Percentiles rank a stretch among this genome's conserved stretches.
phyloP scores from a whole-genome alignment of 92 coral and sea anemone genomes.

The Siderastrea siderea region DNA sequence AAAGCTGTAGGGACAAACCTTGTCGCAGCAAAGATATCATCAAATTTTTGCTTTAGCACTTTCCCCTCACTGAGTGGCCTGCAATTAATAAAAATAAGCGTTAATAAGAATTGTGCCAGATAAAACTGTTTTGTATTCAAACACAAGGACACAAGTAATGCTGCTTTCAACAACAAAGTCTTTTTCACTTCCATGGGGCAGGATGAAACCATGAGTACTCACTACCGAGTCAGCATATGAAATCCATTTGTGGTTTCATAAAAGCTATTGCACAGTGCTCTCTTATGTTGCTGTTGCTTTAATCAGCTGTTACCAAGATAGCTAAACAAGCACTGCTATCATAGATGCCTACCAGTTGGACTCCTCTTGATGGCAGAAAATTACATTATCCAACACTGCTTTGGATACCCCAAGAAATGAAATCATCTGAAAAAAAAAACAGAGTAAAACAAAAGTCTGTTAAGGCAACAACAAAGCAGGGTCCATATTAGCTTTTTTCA shows the following conservation, averaged over 20 bases:
- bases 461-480: too few relatives aligned
- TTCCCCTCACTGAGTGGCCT: slow-evolving; percentile 99
- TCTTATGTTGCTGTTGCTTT: too few relatives aligned
- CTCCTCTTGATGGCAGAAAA: slow-evolving; percentile 98
- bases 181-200: too few relatives aligned
- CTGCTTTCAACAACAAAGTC: too few relatives aligned
- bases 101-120: too few relatives aligned
- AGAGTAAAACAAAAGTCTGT: neutral
- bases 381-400: slow-evolving; percentile 95
- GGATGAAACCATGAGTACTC: too few relatives aligned
- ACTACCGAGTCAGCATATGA: too few relatives aligned
- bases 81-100: neutral
- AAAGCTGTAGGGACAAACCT: slow-evolving; percentile 46
- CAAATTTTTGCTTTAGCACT: slow-evolving; percentile 95
- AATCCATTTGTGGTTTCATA: too few relatives aligned
- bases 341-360: slow-evolving; percentile 82
- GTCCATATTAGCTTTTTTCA: neutral
- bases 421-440: slow-evolving; percentile 80
- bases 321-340: neutral
- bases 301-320: too few relatives aligned
- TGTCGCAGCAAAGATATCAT: slow-evolving; percentile 98
- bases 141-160: too few relatives aligned
- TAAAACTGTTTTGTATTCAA: too few relatives aligned
- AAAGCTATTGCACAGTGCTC: too few relatives aligned
- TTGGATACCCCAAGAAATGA: slow-evolving; percentile 95